Evolutionary conservation across 53 echinoderm and acorn worm species (phyloP).

Genomic region (Apostichopus leukothele): DNA sequence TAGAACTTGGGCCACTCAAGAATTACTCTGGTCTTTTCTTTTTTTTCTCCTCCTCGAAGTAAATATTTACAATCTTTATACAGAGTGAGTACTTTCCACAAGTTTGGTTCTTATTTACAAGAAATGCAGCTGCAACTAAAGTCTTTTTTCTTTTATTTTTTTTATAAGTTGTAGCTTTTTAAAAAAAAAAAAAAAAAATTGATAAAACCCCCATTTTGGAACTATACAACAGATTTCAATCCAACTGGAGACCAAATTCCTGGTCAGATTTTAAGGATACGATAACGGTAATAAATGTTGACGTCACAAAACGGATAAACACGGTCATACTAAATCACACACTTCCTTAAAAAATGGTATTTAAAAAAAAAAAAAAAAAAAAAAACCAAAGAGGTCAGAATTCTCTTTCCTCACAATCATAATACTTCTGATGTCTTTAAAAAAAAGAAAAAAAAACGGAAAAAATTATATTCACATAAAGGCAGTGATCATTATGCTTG

Average conservation of each 20-base stretch:
- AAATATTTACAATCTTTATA: conserved; percentile 29
- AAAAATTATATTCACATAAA: conserved; percentile 24
- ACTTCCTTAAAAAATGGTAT: conserved; percentile 37
- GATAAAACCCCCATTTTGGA: conserved; percentile 34
- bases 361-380: conserved; percentile 2
- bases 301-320: conserved; percentile 7
- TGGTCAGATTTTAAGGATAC: background rate
- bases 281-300: background rate
- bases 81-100: conserved; percentile 17
- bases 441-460: background rate
- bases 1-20: background rate
- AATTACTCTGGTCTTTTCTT: background rate
- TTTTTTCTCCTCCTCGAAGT: background rate
- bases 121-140: conserved; percentile 39
- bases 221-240: background rate
- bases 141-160: background rate
- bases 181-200: background rate
- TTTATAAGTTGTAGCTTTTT: background rate
- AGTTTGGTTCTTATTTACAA: conserved; percentile 38
- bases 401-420: background rate
- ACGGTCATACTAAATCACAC: conserved; percentile 3
- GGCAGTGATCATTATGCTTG: conserved; percentile 18
- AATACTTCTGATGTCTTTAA: conserved; percentile 28
- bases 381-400: background rate
- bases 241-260: background rate